phyloP scores from a whole-genome alignment of 2,888 invertebrate species.

The Ophion obscuratus region DNA sequence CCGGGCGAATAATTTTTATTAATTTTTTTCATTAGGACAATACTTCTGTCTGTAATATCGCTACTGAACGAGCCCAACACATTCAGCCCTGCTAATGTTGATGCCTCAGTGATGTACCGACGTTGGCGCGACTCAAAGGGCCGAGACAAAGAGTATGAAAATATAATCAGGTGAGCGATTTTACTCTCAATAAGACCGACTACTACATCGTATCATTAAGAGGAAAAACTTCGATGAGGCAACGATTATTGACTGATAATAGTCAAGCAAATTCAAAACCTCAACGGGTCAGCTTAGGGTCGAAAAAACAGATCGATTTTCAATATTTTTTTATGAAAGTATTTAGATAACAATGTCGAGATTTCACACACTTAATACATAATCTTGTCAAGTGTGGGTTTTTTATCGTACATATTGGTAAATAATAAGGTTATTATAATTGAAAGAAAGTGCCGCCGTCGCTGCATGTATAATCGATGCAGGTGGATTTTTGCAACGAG shows the following conservation, averaged over 20 bases:
- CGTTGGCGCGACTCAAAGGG: slow-evolving; percentile 99
- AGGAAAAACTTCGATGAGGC: background rate
- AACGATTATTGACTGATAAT: background rate
- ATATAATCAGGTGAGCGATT: slow-evolving; percentile 94
- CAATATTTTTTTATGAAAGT: too few species aligned
- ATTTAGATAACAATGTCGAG: too few species aligned
- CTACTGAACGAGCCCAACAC: slow-evolving; percentile 99
- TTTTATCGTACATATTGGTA: too few species aligned
- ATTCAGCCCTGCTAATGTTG: slow-evolving; percentile 99
- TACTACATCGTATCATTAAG: background rate
- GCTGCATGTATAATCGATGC: too few species aligned
- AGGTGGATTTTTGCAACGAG: too few species aligned
- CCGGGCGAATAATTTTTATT: slow-evolving; percentile 18
- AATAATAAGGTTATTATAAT: too few species aligned
- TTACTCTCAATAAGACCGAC: slow-evolving; percentile 16
- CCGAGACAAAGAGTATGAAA: slow-evolving; percentile 99
- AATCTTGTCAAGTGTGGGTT: too few species aligned
- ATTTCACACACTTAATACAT: too few species aligned
- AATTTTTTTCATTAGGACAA: slow-evolving; percentile 88
- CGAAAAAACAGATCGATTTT: too few species aligned
- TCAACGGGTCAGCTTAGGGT: too few species aligned
- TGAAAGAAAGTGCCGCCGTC: too few species aligned
- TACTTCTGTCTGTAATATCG: slow-evolving; percentile 98
- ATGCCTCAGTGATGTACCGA: slow-evolving; percentile 99
- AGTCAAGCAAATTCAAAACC: background rate